These are phyloP conservation scores for Clangula hyemalis DNA, from an alignment of 2,797 vertebrate genomes.

Conservation along the genomic window DNA sequence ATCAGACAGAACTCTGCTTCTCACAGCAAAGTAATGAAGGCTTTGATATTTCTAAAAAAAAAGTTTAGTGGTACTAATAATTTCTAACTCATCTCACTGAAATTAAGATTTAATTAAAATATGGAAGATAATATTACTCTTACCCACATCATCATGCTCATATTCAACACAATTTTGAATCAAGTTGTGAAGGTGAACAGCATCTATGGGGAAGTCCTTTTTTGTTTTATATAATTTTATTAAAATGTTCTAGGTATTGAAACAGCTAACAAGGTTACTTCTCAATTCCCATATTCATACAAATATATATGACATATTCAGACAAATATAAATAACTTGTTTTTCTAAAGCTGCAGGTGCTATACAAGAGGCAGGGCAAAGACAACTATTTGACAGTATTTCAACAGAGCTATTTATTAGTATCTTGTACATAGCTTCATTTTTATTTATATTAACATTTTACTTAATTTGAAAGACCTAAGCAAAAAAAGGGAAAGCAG, in stretches of 20 bases:
- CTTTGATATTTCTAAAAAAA: background rate
- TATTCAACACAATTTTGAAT: background rate
- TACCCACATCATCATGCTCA: background rate
- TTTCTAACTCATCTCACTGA: background rate
- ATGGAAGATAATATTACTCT: background rate
- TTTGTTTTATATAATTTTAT: background rate
- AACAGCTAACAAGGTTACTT: background rate
- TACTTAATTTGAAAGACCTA: background rate
- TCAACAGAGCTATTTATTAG: background rate
- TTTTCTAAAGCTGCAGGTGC: background rate
- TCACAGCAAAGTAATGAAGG: background rate
- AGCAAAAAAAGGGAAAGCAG: background rate
- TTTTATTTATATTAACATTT: background rate
- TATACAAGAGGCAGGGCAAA: background rate
- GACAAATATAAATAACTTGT: background rate
- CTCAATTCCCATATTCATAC: background rate
- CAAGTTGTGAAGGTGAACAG: background rate
- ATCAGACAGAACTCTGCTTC: background rate
- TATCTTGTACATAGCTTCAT: background rate
- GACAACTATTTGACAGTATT: background rate
- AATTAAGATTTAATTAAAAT: conserved; percentile 9
- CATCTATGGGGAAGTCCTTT: background rate
- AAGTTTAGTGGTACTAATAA: background rate
- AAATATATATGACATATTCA: background rate
- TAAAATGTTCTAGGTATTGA: conserved; percentile 5